Evolutionary conservation across 2,888 invertebrate genomes (phyloP), one percentile per base, ranked within the genome.

Genomic region (Aspidapion aeneum): DNA sequence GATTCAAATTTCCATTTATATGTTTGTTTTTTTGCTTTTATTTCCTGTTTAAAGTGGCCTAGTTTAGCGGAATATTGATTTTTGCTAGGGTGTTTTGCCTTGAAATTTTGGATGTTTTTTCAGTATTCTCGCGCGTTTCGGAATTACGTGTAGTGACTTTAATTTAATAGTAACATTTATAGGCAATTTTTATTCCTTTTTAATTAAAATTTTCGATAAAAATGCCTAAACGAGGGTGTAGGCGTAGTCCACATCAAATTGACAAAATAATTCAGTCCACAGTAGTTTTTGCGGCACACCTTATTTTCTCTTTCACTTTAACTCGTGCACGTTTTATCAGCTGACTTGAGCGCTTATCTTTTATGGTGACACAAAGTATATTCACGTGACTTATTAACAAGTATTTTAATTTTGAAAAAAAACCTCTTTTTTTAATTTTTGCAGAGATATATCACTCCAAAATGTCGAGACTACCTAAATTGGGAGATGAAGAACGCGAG

Each of bases 401-500:
- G 51, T 54, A 51, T 55, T 22, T 56, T 58, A 57, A 62, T 57
- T 48, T 63, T 57, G 7, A 61, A n/a, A 48, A 59, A 55, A 58
- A 57, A 19, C 35, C 49, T 60, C 48, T 55, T 48, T 49, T 64
- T 58, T 66, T 67, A 57, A 63, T 58, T 61, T 63, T 68, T 68
- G 35, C 21, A 70, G 69, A 35, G 12, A 65, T 66, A 66, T 63
- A 67, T 60, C 64, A 62, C 59, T 60, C 78, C 82, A 87, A 81
- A 73, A 91, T 91, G 90, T 85, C 87, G 74, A 82, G 81, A 70
- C 81, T 93, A 79, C 86, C 86, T 74, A 90, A 87, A 80, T 87
- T 94, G 76, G 84, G 84, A 74, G 90, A 93, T 82, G 94, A 91
- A 75, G 95, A 95, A 70, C 88, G 86, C 75, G 98, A 99, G 82